Conservation (phyloP, 2,113 vertebrate species). For the Gymnocephalus cernua region DNA sequence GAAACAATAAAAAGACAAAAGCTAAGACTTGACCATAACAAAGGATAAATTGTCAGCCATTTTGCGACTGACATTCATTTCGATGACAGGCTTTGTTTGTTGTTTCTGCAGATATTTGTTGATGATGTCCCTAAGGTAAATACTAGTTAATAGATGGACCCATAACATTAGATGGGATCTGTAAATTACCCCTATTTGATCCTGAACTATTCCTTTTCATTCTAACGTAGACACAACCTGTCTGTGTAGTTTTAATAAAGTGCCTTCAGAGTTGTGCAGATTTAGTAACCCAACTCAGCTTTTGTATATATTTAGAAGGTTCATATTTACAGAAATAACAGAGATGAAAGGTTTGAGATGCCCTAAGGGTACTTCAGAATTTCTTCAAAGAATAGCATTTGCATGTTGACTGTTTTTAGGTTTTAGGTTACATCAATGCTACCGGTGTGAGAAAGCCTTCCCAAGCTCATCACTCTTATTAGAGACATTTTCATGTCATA, state of each 20-base stretch:
- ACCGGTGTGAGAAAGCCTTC: constrained; percentile 27
- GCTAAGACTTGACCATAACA: constrained; percentile 31
- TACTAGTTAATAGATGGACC: constrained; percentile 18
- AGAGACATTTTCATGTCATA: constrained; percentile 1
- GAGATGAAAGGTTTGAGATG: constrained; percentile 51
- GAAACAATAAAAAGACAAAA: constrained; percentile 54
- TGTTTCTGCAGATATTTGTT: constrained; percentile 25
- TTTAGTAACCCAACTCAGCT: constrained; percentile 75
- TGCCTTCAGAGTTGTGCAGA: constrained; percentile 86
- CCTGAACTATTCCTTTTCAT: constrained; percentile 30
- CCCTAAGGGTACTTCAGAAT: constrained; percentile 16
- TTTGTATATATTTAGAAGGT: constrained; percentile 67
- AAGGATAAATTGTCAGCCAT: constrained; percentile 40
- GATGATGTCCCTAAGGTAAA: constrained; percentile 11
- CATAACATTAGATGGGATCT: constrained; percentile 25
- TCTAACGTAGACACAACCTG: constrained; percentile 42
- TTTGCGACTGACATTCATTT: constrained; percentile 44
- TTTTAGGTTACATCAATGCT: constrained; percentile 45
- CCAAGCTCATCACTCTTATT: constrained; percentile 1
- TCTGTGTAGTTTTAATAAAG: constrained; percentile 81
- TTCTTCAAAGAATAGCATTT: constrained; percentile 46
- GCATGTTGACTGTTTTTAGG: constrained; percentile 47
- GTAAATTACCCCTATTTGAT: constrained; percentile 37
- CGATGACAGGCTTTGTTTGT: constrained; percentile 27
- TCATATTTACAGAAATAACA: constrained; percentile 73